phyloP scores from a whole-genome alignment of 2,797 vertebrate species.

The Lepidocolaptes lacrymiger region DNA sequence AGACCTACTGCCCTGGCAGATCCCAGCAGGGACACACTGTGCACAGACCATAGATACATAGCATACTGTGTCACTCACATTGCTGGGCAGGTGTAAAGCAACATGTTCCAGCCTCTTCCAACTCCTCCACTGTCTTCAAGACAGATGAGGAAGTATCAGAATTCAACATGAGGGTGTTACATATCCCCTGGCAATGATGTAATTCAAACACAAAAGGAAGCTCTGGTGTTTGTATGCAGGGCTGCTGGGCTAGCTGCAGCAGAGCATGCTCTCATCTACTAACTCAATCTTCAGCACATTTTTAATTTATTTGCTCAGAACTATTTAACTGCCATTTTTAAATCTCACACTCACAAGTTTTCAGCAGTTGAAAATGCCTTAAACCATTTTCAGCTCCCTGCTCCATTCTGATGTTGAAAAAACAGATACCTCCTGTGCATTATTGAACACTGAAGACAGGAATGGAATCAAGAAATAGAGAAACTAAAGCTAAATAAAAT shows the following conservation, averaged over 20 bases:
- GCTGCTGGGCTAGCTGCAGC: background rate
- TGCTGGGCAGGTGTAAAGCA: accelerated
- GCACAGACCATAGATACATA: accelerated
- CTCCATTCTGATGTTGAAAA: background rate
- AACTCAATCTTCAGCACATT: background rate
- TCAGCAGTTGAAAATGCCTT: background rate
- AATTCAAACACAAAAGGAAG: background rate
- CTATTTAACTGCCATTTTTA: background rate
- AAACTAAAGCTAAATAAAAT: background rate
- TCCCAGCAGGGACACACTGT: background rate
- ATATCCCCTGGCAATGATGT: accelerated
- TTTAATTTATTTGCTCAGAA: slow-evolving; percentile 11
- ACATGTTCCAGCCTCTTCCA: background rate
- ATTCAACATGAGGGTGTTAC: accelerated
- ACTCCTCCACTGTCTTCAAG: background rate
- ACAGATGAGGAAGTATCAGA: background rate
- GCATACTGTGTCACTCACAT: background rate
- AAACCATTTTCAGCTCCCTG: background rate
- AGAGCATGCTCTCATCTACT: background rate
- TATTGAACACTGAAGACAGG: background rate
- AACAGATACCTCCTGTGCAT: background rate
- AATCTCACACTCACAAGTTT: background rate
- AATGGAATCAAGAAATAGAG: background rate
- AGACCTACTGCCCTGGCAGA: background rate
- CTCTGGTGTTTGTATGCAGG: background rate